phyloP scores from a whole-genome alignment of 1,140 invertebrate species.

The Pollicipes pollicipes region DNA sequence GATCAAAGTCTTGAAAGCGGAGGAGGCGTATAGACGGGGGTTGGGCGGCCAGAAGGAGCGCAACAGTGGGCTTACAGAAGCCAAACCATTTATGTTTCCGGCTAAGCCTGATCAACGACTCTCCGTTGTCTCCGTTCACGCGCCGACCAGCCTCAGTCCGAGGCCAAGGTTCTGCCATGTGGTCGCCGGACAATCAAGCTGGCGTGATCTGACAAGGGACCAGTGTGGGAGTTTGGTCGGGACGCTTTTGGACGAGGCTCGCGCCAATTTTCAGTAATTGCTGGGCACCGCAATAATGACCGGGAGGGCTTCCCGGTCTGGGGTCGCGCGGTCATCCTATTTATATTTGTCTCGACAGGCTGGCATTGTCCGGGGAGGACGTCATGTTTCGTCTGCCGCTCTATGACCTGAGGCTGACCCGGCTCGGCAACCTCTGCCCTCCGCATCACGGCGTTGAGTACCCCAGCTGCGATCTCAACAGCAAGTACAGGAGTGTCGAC shows the following conservation, averaged over 20 bases:
- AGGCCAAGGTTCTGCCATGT: neutral
- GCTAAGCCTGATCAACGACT: neutral
- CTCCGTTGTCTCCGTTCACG: neutral
- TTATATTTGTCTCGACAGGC: neutral
- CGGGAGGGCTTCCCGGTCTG: too few relatives aligned
- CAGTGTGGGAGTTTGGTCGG: too few relatives aligned
- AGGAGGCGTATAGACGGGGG: neutral
- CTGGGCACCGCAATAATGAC: neutral
- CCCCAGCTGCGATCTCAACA: slow-evolving; percentile 10
- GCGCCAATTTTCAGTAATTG: neutral
- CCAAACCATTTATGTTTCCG: neutral
- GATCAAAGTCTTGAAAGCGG: neutral
- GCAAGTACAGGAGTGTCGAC: slow-evolving; percentile 40
- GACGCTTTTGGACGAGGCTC: neutral
- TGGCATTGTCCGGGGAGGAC: neutral
- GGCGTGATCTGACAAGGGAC: neutral
- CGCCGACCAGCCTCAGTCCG: neutral
- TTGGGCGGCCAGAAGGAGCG: neutral
- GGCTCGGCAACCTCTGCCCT: neutral
- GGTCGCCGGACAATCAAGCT: neutral
- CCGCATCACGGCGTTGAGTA: neutral
- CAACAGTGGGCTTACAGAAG: neutral
- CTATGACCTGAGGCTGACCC: neutral
- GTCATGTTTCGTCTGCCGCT: neutral
- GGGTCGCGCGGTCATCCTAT: neutral